Conservation (phyloP, 2,113 vertebrate genomes). For the Calonectris borealis region DNA sequence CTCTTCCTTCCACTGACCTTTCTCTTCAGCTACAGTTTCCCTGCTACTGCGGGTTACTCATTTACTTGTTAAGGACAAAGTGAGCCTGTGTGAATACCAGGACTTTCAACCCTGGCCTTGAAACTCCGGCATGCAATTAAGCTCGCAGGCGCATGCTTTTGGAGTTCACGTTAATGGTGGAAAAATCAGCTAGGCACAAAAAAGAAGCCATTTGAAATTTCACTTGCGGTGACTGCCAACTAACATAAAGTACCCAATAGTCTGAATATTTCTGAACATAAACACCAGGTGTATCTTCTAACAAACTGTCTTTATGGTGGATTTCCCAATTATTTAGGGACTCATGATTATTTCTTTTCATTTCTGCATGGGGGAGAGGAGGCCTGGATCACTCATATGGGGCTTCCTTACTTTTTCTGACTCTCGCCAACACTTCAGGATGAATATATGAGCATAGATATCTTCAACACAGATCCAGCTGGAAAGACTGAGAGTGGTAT, state of each 20-base stretch:
- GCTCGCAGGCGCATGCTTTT: background rate
- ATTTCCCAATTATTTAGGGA: background rate
- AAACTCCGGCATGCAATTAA: background rate
- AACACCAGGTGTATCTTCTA: background rate
- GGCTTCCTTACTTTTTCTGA: conserved; percentile 89
- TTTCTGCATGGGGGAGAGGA: background rate
- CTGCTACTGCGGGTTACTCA: background rate
- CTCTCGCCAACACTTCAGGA: conserved; percentile 97
- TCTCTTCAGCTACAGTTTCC: background rate
- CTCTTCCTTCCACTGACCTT: background rate
- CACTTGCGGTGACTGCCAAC: fast-evolving
- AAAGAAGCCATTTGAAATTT: background rate
- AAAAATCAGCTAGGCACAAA: background rate
- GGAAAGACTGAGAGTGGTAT: conserved; percentile 96
- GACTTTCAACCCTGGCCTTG: background rate
- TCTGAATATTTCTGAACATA: background rate
- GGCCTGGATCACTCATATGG: background rate
- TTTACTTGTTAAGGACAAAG: background rate
- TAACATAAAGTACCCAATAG: background rate
- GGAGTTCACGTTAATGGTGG: background rate
- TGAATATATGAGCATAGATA: conserved; percentile 98
- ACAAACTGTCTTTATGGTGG: background rate
- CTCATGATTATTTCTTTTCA: background rate
- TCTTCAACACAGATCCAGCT: conserved; percentile 99
- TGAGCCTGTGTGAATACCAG: background rate